These are phyloP conservation scores for Drosophila setosimentum DNA, from an alignment of 2,888 invertebrate genomes.

Conservation along the genomic window DNA sequence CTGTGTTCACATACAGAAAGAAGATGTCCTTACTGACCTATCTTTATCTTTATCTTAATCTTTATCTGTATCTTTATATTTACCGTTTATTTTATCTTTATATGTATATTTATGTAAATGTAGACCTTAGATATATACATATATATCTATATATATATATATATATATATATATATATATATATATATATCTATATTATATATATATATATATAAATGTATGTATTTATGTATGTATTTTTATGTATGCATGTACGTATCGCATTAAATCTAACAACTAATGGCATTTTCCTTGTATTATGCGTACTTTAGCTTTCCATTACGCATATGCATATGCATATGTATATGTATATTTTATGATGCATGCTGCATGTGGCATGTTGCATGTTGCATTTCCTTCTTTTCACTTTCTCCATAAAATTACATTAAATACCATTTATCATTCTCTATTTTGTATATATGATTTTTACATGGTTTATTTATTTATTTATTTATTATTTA, in stretches of 20 bases:
- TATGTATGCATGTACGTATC: conserved; percentile 41
- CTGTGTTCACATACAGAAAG: conserved; percentile 36
- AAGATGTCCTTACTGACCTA: conserved; percentile 13
- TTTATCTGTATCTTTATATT: neutral
- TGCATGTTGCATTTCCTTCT: conserved; percentile 1
- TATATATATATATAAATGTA: conserved; percentile 6
- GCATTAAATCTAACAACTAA: conserved; percentile 79
- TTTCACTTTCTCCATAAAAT: conserved; percentile 30
- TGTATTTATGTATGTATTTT: conserved; percentile 5
- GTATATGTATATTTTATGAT: conserved; percentile 39
- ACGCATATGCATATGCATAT: conserved; percentile 35
- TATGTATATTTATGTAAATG: conserved; percentile 6
- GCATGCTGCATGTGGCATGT: no score
- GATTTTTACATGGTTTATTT: conserved; percentile 39
- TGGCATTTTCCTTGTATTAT: conserved; percentile 76
- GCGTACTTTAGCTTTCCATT: conserved; percentile 49
- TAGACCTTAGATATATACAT: conserved; percentile 21
- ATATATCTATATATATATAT: conserved; percentile 5
- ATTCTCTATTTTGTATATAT: conserved; percentile 32
- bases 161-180: conserved; percentile 4
- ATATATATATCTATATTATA: conserved; percentile 8
- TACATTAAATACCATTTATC: conserved; percentile 32
- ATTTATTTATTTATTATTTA: conserved; percentile 25
- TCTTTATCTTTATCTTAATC: conserved; percentile 3
- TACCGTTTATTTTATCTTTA: no score